A percentile compares a stretch with the other conserved stretches of the same genome.
These are phyloP conservation scores for Caenorhabditis sp. DNA, from an alignment of 2,888 invertebrate species.

Conservation along the genomic window DNA sequence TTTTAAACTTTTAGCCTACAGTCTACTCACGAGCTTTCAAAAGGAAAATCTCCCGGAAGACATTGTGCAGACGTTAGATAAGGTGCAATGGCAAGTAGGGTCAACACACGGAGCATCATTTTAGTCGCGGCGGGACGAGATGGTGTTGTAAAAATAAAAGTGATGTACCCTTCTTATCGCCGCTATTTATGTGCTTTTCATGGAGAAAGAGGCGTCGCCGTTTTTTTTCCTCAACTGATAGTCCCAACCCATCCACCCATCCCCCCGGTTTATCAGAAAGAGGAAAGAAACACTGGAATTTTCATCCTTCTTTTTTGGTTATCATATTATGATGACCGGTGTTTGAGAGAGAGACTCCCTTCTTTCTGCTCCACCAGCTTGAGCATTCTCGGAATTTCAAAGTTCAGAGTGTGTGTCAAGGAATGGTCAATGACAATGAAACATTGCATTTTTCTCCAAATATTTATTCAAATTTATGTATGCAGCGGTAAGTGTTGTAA, in stretches of 20 bases:
- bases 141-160: too few relatives aligned
- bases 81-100: neutral
- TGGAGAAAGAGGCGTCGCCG: slow-evolving; percentile 33
- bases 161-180: slow-evolving; percentile 43
- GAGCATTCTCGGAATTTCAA: neutral
- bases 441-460: too few relatives aligned
- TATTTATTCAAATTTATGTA: too few relatives aligned
- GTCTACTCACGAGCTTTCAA: slow-evolving; percentile 27
- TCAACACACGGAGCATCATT: slow-evolving; percentile 37
- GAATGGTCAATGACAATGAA: too few relatives aligned
- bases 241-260: neutral
- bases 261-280: slow-evolving; percentile 28
- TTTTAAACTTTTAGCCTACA: too few relatives aligned
- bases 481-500: too few relatives aligned
- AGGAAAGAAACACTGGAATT: slow-evolving; percentile 31
- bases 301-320: slow-evolving; percentile 26
- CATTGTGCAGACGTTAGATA: slow-evolving; percentile 6
- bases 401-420: too few relatives aligned
- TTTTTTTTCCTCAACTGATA: slow-evolving; percentile 9
- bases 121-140: neutral
- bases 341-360: slow-evolving; percentile 12
- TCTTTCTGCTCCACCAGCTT: neutral
- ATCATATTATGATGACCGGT: slow-evolving; percentile 28
- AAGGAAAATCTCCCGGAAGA: slow-evolving; percentile 27
- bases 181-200: slow-evolving; percentile 31